phyloP scores from a whole-genome alignment of 37 sponge, comb jelly and placozoan species.

The Axinella damicornis region DNA sequence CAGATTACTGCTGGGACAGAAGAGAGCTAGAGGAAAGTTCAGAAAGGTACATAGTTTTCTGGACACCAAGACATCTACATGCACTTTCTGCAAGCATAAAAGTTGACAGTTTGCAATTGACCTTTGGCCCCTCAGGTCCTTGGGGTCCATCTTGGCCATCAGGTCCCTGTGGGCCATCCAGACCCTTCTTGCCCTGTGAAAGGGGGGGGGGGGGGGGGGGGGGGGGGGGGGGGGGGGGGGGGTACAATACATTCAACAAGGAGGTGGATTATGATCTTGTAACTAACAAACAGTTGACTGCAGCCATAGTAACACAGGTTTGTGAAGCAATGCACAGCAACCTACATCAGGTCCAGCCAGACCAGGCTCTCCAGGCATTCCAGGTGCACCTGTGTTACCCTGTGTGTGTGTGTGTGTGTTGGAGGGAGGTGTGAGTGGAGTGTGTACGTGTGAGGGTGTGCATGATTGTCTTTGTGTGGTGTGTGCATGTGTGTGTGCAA shows the following conservation, averaged over 20 bases:
- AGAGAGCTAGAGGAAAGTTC: too few relatives aligned
- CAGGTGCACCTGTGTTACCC: slow-evolving; percentile 25
- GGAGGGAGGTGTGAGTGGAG: neutral
- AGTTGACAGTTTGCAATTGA: neutral
- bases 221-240: neutral
- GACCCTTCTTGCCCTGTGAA: slow-evolving; percentile 42
- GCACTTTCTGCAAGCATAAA: too few relatives aligned
- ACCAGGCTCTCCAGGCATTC: slow-evolving; percentile 48
- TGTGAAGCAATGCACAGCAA: neutral
- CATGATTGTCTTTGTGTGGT: neutral
- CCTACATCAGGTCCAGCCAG: slow-evolving; percentile 42
- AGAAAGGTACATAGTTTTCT: too few relatives aligned
- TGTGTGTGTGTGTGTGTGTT: neutral
- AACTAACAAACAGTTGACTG: too few relatives aligned
- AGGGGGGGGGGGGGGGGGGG: neutral
- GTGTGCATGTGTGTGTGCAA: neutral
- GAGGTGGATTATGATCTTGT: too few relatives aligned
- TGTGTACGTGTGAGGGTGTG: neutral
- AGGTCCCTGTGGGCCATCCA: slow-evolving; percentile 19
- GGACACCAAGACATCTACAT: too few relatives aligned
- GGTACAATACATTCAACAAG: too few relatives aligned
- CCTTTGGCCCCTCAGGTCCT: slow-evolving; percentile 36
- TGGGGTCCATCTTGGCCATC: slow-evolving; percentile 39
- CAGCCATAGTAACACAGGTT: neutral
- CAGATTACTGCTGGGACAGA: too few relatives aligned